Evolutionary conservation across 2,797 vertebrate species (phyloP), one percentile per base, ranked within the genome.

Genomic region (Sphaeramia orbicularis): DNA sequence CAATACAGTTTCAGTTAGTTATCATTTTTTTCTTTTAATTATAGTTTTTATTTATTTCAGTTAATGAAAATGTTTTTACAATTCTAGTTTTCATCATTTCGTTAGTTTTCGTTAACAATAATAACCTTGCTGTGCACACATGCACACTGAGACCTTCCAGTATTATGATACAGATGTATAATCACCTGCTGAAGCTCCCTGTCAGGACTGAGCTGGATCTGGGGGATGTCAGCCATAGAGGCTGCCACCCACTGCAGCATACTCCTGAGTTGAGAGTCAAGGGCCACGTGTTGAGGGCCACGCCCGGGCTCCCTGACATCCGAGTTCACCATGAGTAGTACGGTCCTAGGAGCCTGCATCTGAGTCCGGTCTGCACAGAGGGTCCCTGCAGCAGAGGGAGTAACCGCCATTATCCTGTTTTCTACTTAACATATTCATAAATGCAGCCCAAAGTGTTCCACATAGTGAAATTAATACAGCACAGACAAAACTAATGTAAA

Each of bases 181-280:
- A 30, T 95, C 86, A 99, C 98, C 87, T 93, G 92, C 70, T 95
- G 90, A 1, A 98, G 94, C 21, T 97, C 97, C 73, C 89, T 90
- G 56, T 94, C 92, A 2, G 94, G 92, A 12, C 73, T 86, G 55
- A 99, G 94, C 74, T 93, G 93, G 74, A 99, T 91, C 45, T 93
- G 88, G n/a, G 94, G 81, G 51, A 96, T 69, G 43, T 96, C 96
- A 2, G 88, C 91, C 80, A 98, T 95, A 38, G 98, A 99, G 71
- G 96, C 96, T 0, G 95, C 94, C 2, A 94, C 93, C 97, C 97
- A 99, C 86, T 98, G 98, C 71, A 99, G 94, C 65, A 94, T 86
- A 76, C 91, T 92, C 87, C 95, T 91, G 59, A 99, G 90, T 77
- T 99, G 97, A 0, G 90, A 92, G 80, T 99, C 95, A 2, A 94